Evolutionary conservation across 1,140 invertebrate genomes (phyloP), one percentile per base, ranked within the genome.

Genomic region (Colletes gigas): DNA sequence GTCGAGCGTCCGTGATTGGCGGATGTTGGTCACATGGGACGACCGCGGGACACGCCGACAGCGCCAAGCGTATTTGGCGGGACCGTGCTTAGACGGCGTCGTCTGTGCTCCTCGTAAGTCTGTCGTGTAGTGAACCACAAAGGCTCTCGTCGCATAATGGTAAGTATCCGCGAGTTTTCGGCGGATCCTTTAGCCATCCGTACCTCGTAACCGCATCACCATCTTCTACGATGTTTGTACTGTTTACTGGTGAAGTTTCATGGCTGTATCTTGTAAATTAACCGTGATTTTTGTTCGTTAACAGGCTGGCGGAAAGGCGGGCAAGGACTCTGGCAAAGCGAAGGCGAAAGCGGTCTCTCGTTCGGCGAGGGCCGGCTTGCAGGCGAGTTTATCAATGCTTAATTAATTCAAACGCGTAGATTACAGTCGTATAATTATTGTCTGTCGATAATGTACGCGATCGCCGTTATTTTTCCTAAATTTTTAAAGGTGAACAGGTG

Each of bases 301-400:
- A 88, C 86, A 97, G 98, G 98, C 98, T 96, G 98, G 98, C 92
- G 99, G 99, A 92, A 99, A 99, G 97, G 98, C 99, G 94, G 99
- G 99, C 91, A 99, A 99, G 95, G 98, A 99, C 95, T 99, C 98
- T 68, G 99, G 99, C 90, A 99, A 99, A 95, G 97, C 98, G n/a
- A 99, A 99, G 94, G 98, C 98, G 67, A 99, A 99, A 95, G 98
- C 99, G 86, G 98, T 99, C 59, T 99, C 99, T 69, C 96, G 99
- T 91, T 99, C 99, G 71, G 98, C 98, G 75, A 95, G 99, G 90
- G 99, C 99, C 90, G 99, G 99, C 87, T 95, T 99, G 89, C 99
- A 99, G 97, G 98, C 99, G 95, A 95, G 94, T 83, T 71, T 80
- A 59, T 47, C 70, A 44, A 52, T 67, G 14, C 41, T 39, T 54